Evolutionary conservation across 2,888 invertebrate genomes (phyloP).

Genomic region (Spicauda simplicius): DNA sequence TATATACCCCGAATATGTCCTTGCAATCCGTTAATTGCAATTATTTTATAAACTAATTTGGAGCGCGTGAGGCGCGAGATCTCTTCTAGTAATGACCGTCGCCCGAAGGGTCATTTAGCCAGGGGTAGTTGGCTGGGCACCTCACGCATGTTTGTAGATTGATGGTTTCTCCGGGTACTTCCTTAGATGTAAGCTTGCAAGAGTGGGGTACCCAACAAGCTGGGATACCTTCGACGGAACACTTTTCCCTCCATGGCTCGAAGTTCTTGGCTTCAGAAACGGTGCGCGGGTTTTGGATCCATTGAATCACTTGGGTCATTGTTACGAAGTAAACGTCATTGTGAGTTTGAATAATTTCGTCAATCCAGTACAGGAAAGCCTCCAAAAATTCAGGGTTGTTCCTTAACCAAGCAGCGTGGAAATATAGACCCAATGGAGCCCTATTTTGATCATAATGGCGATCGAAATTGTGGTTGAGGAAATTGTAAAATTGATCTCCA

Average conservation of each 20-base stretch:
- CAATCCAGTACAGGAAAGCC: slow-evolving; percentile 97
- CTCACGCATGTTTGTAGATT: slow-evolving; percentile 96
- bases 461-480: slow-evolving; percentile 96
- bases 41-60: slow-evolving; percentile 71
- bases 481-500: slow-evolving; percentile 97
- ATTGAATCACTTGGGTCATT: slow-evolving; percentile 98
- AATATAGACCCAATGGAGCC: slow-evolving; percentile 94
- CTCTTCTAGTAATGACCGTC: slow-evolving; percentile 92
- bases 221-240: slow-evolving; percentile 92
- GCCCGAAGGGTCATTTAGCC: slow-evolving; percentile 96
- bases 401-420: slow-evolving; percentile 97
- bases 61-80: slow-evolving; percentile 77
- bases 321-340: slow-evolving; percentile 97
- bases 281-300: slow-evolving; percentile 97
- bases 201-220: slow-evolving; percentile 95
- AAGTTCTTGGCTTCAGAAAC: slow-evolving; percentile 94
- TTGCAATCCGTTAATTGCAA: slow-evolving; percentile 67
- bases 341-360: slow-evolving; percentile 93
- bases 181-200: slow-evolving; percentile 96
- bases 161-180: slow-evolving; percentile 97
- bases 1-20: slow-evolving; percentile 67
- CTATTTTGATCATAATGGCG: slow-evolving; percentile 96
- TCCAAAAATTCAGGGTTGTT: slow-evolving; percentile 96
- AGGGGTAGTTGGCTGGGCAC: slow-evolving; percentile 97
- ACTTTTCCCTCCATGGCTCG: slow-evolving; percentile 97